Conservation (phyloP, 1,140 invertebrate genomes). For the Cephus cinctus region DNA sequence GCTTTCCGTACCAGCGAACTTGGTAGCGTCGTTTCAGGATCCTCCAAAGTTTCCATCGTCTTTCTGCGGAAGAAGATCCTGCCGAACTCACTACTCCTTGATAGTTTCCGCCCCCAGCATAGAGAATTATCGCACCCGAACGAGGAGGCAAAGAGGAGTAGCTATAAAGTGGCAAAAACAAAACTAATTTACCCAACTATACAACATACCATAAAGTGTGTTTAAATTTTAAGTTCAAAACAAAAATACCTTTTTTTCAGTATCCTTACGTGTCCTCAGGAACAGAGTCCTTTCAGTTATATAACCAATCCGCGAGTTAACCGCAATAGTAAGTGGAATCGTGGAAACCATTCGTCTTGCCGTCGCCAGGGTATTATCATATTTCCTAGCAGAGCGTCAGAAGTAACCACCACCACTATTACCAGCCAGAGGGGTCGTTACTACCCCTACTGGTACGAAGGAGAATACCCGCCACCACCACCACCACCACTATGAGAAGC, state of each 20-base stretch:
- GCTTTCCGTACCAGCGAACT: slow-evolving; percentile 27
- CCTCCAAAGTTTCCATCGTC: no score
- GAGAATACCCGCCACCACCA: no score
- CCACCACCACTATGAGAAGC: no score
- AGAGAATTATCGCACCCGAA: no score
- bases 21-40: slow-evolving; percentile 9
- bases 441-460: no score
- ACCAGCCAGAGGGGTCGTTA: no score
- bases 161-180: slow-evolving; percentile 7
- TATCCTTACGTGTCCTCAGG: no score
- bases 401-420: slow-evolving; percentile 5
- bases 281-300: no score
- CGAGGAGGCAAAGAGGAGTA: no score
- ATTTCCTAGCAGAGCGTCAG: slow-evolving; percentile 10
- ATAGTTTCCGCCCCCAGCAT: no score
- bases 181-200: background rate
- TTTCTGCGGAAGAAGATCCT: no score
- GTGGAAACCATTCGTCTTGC: slow-evolving; percentile 16
- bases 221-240: slow-evolving; percentile 22
- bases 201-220: slow-evolving; percentile 19
- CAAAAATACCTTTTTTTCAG: slow-evolving; percentile 23
- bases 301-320: slow-evolving; percentile 18
- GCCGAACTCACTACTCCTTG: no score
- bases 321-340: slow-evolving; percentile 14
- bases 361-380: slow-evolving; percentile 19